A percentile compares a stretch with the other conserved stretches of the same genome.
Evolutionary conservation across 64 coral and sea anemone genomes (phyloP).

Genomic region (Dendrophyllia cribrosa): DNA sequence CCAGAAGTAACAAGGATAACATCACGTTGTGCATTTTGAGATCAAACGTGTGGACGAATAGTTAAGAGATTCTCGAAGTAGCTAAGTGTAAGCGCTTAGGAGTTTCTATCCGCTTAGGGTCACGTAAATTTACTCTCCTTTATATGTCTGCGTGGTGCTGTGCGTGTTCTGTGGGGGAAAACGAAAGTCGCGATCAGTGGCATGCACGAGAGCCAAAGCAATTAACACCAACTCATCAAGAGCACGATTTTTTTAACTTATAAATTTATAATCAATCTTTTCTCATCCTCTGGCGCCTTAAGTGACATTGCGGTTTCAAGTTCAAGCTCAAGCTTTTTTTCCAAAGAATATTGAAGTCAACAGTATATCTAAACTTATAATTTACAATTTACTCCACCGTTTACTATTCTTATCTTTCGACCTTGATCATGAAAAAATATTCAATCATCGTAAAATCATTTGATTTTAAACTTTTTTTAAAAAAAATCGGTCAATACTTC

Average conservation of each 20-base stretch:
- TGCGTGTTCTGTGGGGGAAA: neutral
- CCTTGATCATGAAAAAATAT: too few relatives aligned
- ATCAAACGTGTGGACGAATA: neutral
- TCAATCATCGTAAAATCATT: too few relatives aligned
- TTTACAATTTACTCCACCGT: too few relatives aligned
- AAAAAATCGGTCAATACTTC: too few relatives aligned
- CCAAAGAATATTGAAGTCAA: too few relatives aligned
- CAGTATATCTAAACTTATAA: too few relatives aligned
- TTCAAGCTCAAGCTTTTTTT: neutral
- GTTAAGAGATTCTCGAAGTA: too few relatives aligned
- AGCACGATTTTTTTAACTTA: neutral
- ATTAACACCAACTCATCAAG: neutral
- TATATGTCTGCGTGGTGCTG: neutral
- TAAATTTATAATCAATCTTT: neutral
- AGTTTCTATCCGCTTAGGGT: neutral
- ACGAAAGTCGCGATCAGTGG: neutral
- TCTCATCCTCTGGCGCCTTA: neutral
- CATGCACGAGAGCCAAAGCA: neutral
- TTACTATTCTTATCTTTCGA: too few relatives aligned
- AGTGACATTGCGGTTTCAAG: conserved; percentile 18
- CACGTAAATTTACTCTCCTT: neutral
- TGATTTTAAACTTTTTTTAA: too few relatives aligned
- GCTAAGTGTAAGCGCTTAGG: too few relatives aligned
- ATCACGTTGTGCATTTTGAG: neutral
- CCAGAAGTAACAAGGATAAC: neutral